Evolutionary conservation across 2,113 vertebrate genomes (phyloP), one percentile per base, ranked within the genome.

Genomic region (Pagrus major): DNA sequence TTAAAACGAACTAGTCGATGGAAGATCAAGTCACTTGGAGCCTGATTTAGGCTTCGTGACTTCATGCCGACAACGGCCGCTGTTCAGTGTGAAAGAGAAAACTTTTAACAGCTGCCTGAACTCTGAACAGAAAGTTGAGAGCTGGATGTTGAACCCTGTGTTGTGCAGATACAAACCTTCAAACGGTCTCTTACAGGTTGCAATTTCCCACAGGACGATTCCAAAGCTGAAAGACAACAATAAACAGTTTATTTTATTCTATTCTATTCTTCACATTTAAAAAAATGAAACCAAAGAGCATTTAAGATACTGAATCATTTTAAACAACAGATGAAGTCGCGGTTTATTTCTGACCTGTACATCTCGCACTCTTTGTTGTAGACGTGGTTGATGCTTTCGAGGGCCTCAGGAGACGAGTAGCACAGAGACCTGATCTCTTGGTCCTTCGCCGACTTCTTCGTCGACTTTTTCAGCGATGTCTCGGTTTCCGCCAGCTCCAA

Each of bases 201-300:
- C 89, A 1, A 97, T 93, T 91, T 98, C 97, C 95, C 96, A 97
- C 86, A 98, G 86, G 59, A 98, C 95, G 2, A 98, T 95, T 18
- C 97, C 97, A 6, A 99, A 96, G 90, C 97, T 97, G 91, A 94
- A 95, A 89, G 35, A 90, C 15, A 72, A 88, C 14, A 71, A 71
- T n/a, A 1, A 29, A 25, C 14, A 41, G 46, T 67, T 2, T 0
- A 12, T 49, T 33, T 23, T n/a, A 5, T 35, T 35, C 9, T 44
- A 42, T 18, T 44, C 18, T 2, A 44, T 18, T 18, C n/a, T n/a
- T n/a, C n/a, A n/a, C n/a, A n/a, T n/a, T n/a, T n/a, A n/a, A n/a
- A n/a, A n/a, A n/a, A n/a, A n/a, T n/a, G n/a, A n/a, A n/a, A n/a
- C n/a, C n/a, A n/a, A n/a, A n/a, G n/a, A n/a, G n/a, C n/a, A n/a